Evolutionary conservation across 2,888 invertebrate genomes (phyloP), one percentile per base, ranked within the genome.

Genomic region (Salticus scenicus): DNA sequence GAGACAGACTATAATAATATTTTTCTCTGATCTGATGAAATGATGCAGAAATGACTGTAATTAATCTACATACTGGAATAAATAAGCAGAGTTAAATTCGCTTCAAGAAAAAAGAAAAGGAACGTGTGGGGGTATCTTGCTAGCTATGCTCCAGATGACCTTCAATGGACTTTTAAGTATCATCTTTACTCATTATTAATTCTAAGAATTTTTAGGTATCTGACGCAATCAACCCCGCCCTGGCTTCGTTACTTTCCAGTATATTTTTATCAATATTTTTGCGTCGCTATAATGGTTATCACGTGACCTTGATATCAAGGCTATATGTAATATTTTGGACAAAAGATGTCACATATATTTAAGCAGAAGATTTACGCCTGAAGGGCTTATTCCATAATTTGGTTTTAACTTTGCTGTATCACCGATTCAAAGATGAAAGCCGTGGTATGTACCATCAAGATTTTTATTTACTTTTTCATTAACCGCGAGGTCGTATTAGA

Each of bases 231-330:
- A 4, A 12, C 57, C 57, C 57, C 57, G 57, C 57, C 57, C 57
- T 57, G 24, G 24, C 20, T n/a, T 4, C 57, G 4, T 57, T 24
- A 24, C 24, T 24, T 2, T 17, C 24, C 57, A 1, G 4, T 37
- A 37, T 57, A 57, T 57, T 57, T 17, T 57, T 1, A 57, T 57
- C 57, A 57, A 57, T 12, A 47, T 57, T 57, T 24, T 24, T 57
- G 37, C 20, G 20, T 57, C 20, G 57, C 24, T 57, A 57, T 4
- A 24, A 57, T 57, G 1, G 24, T 57, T 57, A 57, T 4, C 7
- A 20, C 33, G 8, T 30, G 74, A 5, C 74, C 74, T 74, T 74
- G 74, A 41, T 64, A 74, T 64, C 37, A 41, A 64, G 63, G 33
- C n/a, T 27, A 28, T 10, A 27, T 30, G 24, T 57, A 12, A 24